phyloP scores from a whole-genome alignment of 2,888 invertebrate species.

The Gisinianus flammeolus region DNA sequence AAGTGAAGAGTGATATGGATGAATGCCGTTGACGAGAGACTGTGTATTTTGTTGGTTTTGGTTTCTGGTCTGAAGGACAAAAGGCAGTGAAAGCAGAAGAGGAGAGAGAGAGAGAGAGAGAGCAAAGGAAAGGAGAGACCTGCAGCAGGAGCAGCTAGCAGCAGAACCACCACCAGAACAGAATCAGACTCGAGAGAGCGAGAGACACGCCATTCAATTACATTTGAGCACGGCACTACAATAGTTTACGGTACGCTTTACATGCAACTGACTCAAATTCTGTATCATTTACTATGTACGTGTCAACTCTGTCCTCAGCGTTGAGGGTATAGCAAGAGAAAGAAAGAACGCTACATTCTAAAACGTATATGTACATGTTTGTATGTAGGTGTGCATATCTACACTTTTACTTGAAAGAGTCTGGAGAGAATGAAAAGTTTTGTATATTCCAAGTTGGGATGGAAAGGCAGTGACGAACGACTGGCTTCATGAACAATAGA shows the following conservation, averaged over 20 bases:
- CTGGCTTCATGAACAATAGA: constrained; percentile 28
- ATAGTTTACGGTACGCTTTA: too few relatives aligned
- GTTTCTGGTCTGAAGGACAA: neutral
- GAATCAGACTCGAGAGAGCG: too few relatives aligned
- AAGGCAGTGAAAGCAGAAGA: neutral
- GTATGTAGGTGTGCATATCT: neutral
- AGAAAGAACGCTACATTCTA: neutral
- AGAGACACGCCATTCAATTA: too few relatives aligned
- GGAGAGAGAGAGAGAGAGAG: neutral
- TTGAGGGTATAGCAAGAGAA: too few relatives aligned
- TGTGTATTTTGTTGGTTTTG: neutral
- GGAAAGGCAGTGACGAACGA: constrained; percentile 19
- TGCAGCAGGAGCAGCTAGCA: neutral
- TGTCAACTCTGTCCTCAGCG: too few relatives aligned
- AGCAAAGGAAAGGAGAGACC: neutral
- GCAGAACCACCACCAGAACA: too few relatives aligned
- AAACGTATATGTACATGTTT: neutral
- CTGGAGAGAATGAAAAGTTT: neutral
- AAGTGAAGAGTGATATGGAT: neutral
- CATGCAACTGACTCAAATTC: too few relatives aligned
- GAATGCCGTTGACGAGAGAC: neutral
- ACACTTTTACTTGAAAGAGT: neutral
- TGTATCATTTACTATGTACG: too few relatives aligned
- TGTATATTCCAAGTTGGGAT: neutral
- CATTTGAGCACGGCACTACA: too few relatives aligned